Base-by-base conservation (phyloP, 2,113 vertebrate species). In the Taurulus bubalis region DNA sequence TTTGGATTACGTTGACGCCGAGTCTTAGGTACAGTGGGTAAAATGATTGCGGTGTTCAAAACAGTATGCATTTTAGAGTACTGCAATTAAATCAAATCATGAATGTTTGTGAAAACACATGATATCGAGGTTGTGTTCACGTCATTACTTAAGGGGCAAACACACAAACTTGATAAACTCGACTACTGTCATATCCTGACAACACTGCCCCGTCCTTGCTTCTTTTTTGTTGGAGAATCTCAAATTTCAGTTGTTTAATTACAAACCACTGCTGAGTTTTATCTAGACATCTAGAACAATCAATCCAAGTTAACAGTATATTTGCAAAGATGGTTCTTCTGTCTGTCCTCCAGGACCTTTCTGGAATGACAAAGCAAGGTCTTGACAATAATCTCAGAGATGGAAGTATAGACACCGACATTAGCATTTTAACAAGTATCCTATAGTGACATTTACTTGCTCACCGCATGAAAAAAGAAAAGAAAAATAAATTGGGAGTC, bases 21-120 rank as follows among this genome's bases (percentile, higher is more conserved):
- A 63, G 36, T 60, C 20, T 32, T 6, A 71, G 1, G 1, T 53
- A 79, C 53, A 83, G 47, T 36, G 45, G 1, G 53, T 51, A 15
- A 67, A 28, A 71, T 0, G 3, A 36, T 60, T 74, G 38, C 1
- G 14, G 2, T 68, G 16, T 67, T 10, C 14, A 20, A n/a, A 51
- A 26, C 9, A 10, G 16, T 53, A 36, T 2, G 26, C 22, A 18
- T 66, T 40, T 42, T 18, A 47, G 42, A 67, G 16, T 55, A 67
- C 20, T 67, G 53, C 28, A 4, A 58, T 55, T n/a, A 38, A 69
- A 76, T 58, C 24, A 32, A 83, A 73, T 76, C 42, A 83, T 66
- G 45, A 8, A 32, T 74, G 60, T 36, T 40, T 36, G 45, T 81
- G 79, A 16, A 85, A 88, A 84, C 71, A 87, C 69, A 84, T 87